Percentiles rank a stretch among this genome's conserved stretches.
These are phyloP conservation scores for Tricholauxania praeusta DNA, from an alignment of 2,888 invertebrate species.

Conservation along the genomic window DNA sequence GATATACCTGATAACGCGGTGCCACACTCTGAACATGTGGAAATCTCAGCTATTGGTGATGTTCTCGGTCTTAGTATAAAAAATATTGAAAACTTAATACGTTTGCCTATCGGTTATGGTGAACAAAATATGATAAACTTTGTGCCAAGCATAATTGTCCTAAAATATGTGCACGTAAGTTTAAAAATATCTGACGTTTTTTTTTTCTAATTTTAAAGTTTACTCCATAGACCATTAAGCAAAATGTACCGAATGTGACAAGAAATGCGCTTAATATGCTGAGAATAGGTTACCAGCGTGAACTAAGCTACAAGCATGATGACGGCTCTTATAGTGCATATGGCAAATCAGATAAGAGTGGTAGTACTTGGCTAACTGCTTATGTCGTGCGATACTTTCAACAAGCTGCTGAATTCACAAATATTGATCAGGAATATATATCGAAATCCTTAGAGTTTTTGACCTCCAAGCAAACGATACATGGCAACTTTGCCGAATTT, in stretches of 20 bases:
- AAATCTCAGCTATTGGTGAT: slow-evolving; percentile 79
- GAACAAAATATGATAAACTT: slow-evolving; percentile 72
- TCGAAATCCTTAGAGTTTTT: slow-evolving; percentile 79
- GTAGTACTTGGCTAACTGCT: slow-evolving; percentile 87
- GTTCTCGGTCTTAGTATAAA: slow-evolving; percentile 84
- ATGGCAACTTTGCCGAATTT: slow-evolving; percentile 86
- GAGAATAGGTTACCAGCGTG: slow-evolving; percentile 80
- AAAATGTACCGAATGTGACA: slow-evolving; percentile 75
- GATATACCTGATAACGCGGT: slow-evolving; percentile 82
- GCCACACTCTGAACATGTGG: slow-evolving; percentile 77
- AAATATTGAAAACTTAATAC: slow-evolving; percentile 80
- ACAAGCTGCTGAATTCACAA: slow-evolving; percentile 78
- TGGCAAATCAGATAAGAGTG: slow-evolving; percentile 74
- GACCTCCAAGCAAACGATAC: slow-evolving; percentile 74
- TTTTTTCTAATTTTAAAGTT: slow-evolving; percentile 18
- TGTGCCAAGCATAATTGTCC: slow-evolving; percentile 78
- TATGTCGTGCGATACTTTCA: slow-evolving; percentile 85
- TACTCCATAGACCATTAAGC: slow-evolving; percentile 71
- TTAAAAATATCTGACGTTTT: background rate
- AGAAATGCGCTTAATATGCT: slow-evolving; percentile 70
- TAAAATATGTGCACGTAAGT: slow-evolving; percentile 73
- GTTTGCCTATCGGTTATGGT: slow-evolving; percentile 89
- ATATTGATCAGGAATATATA: slow-evolving; percentile 78
- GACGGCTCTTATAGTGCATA: slow-evolving; percentile 88
- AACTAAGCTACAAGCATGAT: slow-evolving; percentile 79